Conservation (phyloP, 2,888 invertebrate genomes). For the Polydrusus tereticollis region DNA sequence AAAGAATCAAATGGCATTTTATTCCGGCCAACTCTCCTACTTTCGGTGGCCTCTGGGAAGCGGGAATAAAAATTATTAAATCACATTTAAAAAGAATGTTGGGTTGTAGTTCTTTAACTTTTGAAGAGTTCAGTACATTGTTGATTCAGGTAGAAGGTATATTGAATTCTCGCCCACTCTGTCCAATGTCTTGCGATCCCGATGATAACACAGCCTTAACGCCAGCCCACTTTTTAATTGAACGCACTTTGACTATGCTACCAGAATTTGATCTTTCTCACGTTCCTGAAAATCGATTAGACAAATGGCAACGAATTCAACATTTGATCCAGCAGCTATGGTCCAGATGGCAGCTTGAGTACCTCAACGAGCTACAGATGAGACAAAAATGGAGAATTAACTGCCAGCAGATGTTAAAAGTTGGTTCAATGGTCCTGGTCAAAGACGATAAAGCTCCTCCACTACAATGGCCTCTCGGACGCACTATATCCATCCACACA, state of each 20-base stretch:
- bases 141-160: too few species aligned
- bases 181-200: neutral
- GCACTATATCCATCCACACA: neutral
- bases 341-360: conserved; percentile 12
- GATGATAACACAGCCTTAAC: neutral
- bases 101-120: too few species aligned
- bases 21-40: conserved; percentile 7
- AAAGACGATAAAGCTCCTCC: neutral
- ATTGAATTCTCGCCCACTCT: too few species aligned
- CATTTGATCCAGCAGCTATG: conserved; percentile 6
- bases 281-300: neutral
- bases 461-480: neutral
- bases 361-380: conserved; percentile 9
- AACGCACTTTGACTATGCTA: neutral
- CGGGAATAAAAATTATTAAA: neutral
- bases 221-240: neutral
- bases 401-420: neutral
- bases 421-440: neutral
- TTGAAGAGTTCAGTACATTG: too few species aligned
- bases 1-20: conserved; percentile 13
- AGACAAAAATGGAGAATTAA: conserved; percentile 1
- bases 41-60: neutral
- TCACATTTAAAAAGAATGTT: too few species aligned
- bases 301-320: conserved; percentile 6
- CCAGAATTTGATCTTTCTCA: conserved; percentile 1